Conservation (phyloP, 2,888 invertebrate species). For the Liodrosophila aerea region DNA sequence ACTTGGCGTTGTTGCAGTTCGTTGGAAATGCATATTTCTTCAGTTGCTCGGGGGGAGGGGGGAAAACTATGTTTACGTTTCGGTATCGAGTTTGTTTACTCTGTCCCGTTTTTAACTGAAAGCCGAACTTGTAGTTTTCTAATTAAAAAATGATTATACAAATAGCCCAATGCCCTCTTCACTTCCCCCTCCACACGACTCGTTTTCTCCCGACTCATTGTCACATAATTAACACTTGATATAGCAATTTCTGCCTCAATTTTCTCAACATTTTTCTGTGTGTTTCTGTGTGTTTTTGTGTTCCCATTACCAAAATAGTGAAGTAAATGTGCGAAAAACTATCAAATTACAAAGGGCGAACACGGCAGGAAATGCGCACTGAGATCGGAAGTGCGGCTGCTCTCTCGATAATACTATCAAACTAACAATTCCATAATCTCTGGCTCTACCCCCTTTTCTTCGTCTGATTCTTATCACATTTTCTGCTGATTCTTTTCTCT, state of each 20-base stretch:
- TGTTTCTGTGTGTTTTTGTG: too few relatives aligned
- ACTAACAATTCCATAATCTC: slow-evolving; percentile 45
- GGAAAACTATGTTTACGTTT: slow-evolving; percentile 50
- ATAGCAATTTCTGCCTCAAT: slow-evolving; percentile 58
- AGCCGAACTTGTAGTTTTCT: slow-evolving; percentile 72
- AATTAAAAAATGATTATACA: slow-evolving; percentile 68
- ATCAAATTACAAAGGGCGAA: slow-evolving; percentile 56
- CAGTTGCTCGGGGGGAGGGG: too few relatives aligned
- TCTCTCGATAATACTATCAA: slow-evolving; percentile 29
- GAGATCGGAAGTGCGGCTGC: slow-evolving; percentile 58
- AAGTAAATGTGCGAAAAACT: slow-evolving; percentile 73
- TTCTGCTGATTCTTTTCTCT: slow-evolving; percentile 13
- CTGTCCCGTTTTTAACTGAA: slow-evolving; percentile 52
- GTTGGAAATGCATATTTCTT: slow-evolving; percentile 37
- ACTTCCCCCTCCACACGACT: not conserved
- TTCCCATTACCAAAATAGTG: not conserved
- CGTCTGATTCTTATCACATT: slow-evolving; percentile 34
- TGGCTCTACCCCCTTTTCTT: not conserved
- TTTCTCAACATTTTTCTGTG: slow-evolving; percentile 19
- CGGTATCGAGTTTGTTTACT: slow-evolving; percentile 62
- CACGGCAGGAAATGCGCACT: slow-evolving; percentile 67
- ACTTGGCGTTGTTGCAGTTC: slow-evolving; percentile 59
- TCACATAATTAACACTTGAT: slow-evolving; percentile 78
- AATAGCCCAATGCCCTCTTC: slow-evolving; percentile 19
- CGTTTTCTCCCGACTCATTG: slow-evolving; percentile 61